Percentiles rank a stretch among this genome's conserved stretches.
phyloP scores from a whole-genome alignment of 2,888 invertebrate species.

The Drosophila merina region DNA sequence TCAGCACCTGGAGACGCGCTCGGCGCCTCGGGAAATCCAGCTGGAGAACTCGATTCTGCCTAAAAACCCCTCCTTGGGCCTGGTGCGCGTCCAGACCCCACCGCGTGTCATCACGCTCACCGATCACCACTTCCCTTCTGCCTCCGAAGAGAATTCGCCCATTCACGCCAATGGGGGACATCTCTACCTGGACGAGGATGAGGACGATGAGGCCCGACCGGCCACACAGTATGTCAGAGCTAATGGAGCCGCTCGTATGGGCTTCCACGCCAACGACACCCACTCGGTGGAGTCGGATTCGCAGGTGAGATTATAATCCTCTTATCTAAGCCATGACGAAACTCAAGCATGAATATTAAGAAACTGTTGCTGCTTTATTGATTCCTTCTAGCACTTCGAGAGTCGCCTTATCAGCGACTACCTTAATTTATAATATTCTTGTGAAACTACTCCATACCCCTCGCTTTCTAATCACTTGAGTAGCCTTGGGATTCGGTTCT shows the following conservation, averaged over 20 bases:
- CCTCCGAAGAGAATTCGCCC: constrained; percentile 85
- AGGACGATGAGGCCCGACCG: constrained; percentile 66
- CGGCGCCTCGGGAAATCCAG: constrained; percentile 93
- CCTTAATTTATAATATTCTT: constrained; percentile 6
- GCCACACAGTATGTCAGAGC: constrained; percentile 80
- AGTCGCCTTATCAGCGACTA: constrained; percentile 13
- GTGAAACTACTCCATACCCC: constrained; percentile 9
- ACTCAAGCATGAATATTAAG: constrained; percentile 24
- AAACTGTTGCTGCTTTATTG: constrained; percentile 34
- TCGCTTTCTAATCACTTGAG: constrained; percentile 40
- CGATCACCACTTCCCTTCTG: constrained; percentile 92
- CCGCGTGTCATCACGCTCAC: constrained; percentile 94
- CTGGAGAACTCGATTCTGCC: constrained; percentile 92
- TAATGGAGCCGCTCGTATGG: constrained; percentile 73
- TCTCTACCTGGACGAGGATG: constrained; percentile 61
- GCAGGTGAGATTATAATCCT: constrained; percentile 61
- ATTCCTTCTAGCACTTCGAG: neutral
- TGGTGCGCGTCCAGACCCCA: constrained; percentile 94
- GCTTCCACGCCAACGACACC: constrained; percentile 79
- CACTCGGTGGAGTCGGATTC: constrained; percentile 82
- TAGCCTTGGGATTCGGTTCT: constrained; percentile 15
- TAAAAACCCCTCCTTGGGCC: constrained; percentile 86
- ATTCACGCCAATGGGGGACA: constrained; percentile 57
- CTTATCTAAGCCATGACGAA: constrained; percentile 54
- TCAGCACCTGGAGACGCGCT: constrained; percentile 88